Evolutionary conservation across 2,797 vertebrate species (phyloP), one percentile per base, ranked within the genome.

Genomic region (Cynodonichthys magdalenae): DNA sequence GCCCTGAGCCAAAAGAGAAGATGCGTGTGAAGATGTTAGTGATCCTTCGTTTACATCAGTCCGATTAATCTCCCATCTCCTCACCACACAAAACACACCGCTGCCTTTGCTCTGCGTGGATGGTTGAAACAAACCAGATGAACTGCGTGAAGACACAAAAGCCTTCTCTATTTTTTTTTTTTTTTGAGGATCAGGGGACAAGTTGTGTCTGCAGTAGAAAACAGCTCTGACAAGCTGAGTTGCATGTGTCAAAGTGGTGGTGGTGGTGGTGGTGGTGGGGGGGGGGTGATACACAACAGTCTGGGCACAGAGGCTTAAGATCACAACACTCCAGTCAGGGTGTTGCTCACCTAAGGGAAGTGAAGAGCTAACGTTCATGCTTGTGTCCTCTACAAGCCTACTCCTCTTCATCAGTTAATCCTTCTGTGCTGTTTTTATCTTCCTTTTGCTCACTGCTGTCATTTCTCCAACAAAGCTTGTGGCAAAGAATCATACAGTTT

Each of bases 151-250:
- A 85, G 71, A 68, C 56, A 34, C 54, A 1, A 34, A 61, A 39
- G 36, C 36, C 24, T n/a, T n/a, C n/a, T n/a, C n/a, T 24, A 24
- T 24, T 24, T 24, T 24, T 24, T 24, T 24, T 24, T 24, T n/a
- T 69, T 80, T 80, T 73, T 78, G 67, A 77, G 77, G 72, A 56
- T 45, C 75, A 58, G 62, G 81, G 68, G 78, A 75, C 48, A 70
- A 49, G 55, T 45, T 56, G 69, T 60, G 68, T 63, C 74, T 75
- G 65, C 83, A 73, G 72, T 64, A 64, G 81, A 82, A 86, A 81
- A 78, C 80, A 66, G 70, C 80, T 55, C 76, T 82, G 85, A 86
- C 85, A 80, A 76, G 85, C 79, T 74, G 84, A 91, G 88, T 80
- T 83, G 83, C 85, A 86, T 54, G 81, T 83, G 81, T 86, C 83